phyloP scores from a whole-genome alignment of 2,888 invertebrate genomes.

The Dusona sp. region DNA sequence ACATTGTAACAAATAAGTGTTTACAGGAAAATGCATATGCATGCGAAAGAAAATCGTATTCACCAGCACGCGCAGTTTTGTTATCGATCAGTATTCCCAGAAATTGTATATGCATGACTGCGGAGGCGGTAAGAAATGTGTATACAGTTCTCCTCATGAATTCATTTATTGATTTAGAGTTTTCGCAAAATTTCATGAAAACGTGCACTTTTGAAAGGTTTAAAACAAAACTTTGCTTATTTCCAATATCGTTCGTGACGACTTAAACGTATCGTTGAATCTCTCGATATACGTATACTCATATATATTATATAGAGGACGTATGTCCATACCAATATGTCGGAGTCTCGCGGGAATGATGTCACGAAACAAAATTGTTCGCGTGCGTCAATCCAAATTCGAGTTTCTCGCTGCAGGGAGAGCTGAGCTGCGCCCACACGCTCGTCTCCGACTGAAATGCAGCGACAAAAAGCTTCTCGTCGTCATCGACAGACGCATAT shows the following conservation, averaged over 20 bases:
- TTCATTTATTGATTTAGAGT: slow-evolving; percentile 40
- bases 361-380: slow-evolving; percentile 66
- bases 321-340: slow-evolving; percentile 15
- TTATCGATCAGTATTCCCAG: slow-evolving; percentile 27
- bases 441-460: slow-evolving; percentile 60
- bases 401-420: slow-evolving; percentile 61
- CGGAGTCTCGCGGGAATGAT: slow-evolving; percentile 61
- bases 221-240: slow-evolving; percentile 36
- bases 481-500: slow-evolving; percentile 53
- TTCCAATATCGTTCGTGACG: slow-evolving; percentile 23
- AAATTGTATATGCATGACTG: neutral
- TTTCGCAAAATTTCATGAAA: slow-evolving; percentile 32
- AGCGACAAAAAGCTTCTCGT: slow-evolving; percentile 41
- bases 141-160: neutral
- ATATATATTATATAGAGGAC: neutral
- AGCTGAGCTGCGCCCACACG: slow-evolving; percentile 39
- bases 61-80: slow-evolving; percentile 5
- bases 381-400: slow-evolving; percentile 72
- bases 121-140: slow-evolving; percentile 18
- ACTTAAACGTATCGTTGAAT: neutral
- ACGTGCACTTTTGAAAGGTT: neutral
- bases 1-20: neutral
- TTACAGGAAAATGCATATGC: slow-evolving; percentile 4
- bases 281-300: neutral
- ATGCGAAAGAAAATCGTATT: slow-evolving; percentile 5